Conservation (phyloP, 2,113 vertebrate genomes). For the Gallinago undulata region DNA sequence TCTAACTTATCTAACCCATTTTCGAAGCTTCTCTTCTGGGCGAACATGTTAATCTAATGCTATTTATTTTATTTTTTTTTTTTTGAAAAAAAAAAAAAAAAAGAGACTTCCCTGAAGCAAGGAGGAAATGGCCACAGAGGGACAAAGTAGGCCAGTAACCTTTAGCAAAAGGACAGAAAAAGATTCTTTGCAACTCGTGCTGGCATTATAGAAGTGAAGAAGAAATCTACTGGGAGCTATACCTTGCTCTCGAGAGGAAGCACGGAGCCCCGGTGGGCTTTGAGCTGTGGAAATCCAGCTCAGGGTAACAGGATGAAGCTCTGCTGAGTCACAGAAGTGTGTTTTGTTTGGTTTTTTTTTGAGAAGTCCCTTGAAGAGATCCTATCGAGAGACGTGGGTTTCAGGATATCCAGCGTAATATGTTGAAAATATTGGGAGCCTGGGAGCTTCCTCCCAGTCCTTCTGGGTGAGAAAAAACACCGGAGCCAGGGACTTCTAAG, state of each 20-base stretch:
- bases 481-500: neutral
- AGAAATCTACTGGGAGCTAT: neutral
- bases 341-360: too few relatives aligned
- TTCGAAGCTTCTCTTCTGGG: neutral
- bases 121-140: neutral
- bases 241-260: neutral
- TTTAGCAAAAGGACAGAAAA: neutral
- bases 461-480: neutral
- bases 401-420: neutral
- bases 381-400: neutral
- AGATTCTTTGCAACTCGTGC: neutral
- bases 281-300: neutral
- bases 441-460: neutral
- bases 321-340: conserved; percentile 10
- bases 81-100: neutral
- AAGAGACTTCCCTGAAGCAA: neutral
- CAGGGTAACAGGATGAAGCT: neutral
- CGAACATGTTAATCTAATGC: neutral
- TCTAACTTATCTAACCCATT: neutral
- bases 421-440: neutral
- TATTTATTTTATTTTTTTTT: neutral
- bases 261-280: neutral
- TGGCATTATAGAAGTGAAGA: neutral
- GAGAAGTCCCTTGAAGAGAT: neutral
- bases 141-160: neutral